Percentiles rank a stretch among this genome's conserved stretches.
Conservation (phyloP, 2,797 vertebrate genomes). For the Naso thynnoides region DNA sequence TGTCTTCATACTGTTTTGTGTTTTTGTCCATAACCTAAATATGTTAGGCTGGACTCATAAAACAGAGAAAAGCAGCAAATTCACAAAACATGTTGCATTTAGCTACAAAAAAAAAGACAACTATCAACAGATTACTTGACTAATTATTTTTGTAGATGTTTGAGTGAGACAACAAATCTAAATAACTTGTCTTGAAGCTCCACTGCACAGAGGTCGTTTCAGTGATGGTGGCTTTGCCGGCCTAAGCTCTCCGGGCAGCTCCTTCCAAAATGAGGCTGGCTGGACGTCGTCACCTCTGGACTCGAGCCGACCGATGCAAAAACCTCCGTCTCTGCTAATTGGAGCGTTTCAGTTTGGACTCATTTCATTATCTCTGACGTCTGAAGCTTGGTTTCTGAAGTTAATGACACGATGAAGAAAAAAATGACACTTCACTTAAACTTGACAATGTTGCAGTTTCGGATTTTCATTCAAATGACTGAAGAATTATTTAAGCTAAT, state of each 20-base stretch:
- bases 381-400: no score
- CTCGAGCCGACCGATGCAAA: conserved; percentile 6
- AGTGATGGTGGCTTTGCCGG: conserved; percentile 38
- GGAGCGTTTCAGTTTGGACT: conserved; percentile 30
- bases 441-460: no score
- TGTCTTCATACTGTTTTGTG: no score
- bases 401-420: no score
- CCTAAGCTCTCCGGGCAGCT: conserved; percentile 41
- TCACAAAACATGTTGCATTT: background rate
- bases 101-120: accelerated
- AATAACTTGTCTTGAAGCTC: conserved; percentile 9
- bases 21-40: background rate
- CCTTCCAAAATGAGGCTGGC: conserved; percentile 11
- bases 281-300: conserved; percentile 43
- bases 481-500: no score
- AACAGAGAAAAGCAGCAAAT: background rate
- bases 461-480: no score
- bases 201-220: conserved; percentile 2
- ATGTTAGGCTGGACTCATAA: background rate
- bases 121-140: background rate
- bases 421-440: no score
- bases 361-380: conserved; percentile 36
- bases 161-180: background rate
- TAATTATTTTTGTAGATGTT: background rate
- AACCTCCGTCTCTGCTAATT: conserved; percentile 38